Evolutionary conservation across 1,140 invertebrate genomes (phyloP), one percentile per base, ranked within the genome.

Genomic region (Lepidotrigona ventralis): DNA sequence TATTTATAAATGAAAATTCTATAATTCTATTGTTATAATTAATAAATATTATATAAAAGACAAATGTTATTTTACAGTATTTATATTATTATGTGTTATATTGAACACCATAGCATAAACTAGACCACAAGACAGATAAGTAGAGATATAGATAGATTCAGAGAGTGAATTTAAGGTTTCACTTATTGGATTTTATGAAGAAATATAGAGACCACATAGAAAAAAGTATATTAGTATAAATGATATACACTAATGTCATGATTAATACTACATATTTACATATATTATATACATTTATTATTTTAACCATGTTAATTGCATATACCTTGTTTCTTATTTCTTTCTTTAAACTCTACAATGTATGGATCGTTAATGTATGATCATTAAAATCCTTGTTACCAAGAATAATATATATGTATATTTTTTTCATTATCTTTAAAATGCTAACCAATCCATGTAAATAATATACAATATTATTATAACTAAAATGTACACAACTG

Each of bases 121-220:
- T 82, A 82, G 82, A 90, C 84, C 72, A 80, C 23, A 68, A 79
- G 39, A 51, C 68, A 70, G 53, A 84, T 83, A 83, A 79, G 46
- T 39, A 72, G 39, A 64, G 70, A 87, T 85, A 79, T 86, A 84
- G 81, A 73, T 83, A 88, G 83, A 79, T 80, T 54, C 54, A 33
- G 15, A 85, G 69, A 85, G 78, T 86, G 14, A 90, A 89, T 91
- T 91, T 92, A 90, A 90, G 87, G 89, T 90, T 92, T 91, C 87
- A 86, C 84, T 92, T 91, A 91, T 90, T 91, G 90, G 86, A 91
- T 90, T 76, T 87, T 72, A 69, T 39, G 56, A 66, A 81, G 69
- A 78, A 73, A 85, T 88, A 87, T 63, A 85, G 33, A 53, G 29
- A 85, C 54, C 83, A 81, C 58, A 76, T 66, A 54, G 74, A 72